Base-by-base conservation (phyloP, 2,797 vertebrate genomes). In the Ataeniobius toweri region DNA sequence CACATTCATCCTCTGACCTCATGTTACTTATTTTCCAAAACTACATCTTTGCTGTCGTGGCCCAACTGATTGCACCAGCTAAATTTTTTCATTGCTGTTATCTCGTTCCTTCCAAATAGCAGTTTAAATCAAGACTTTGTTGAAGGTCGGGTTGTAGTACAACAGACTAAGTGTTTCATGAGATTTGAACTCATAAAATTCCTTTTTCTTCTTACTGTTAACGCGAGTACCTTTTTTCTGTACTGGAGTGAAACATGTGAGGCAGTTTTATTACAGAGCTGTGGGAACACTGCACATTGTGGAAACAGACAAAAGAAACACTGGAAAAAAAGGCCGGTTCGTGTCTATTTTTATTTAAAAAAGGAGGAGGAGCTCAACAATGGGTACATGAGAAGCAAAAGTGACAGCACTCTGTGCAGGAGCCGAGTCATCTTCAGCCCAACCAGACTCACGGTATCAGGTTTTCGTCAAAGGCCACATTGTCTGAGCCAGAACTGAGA, bases 401-500 rank as follows among this genome's bases (percentile, higher is more conserved):
- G 73, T 85, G 82, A 88, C 74, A 75, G 77, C 48, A 12, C 46
- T 78, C 51, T 31, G 65, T 90, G 86, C 80, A 82, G 36, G 53
- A 80, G 74, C 73, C 87, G 85, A 87, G 84, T 73, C 63, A 46
- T 81, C 78, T 78, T 76, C 89, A 92, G 87, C 87, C 71, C 70
- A 85, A 87, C 82, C 92, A 93, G 89, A 91, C 80, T 58, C 76
- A 81, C 80, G 73, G 86, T 89, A 92, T 93, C 85, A 78, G 87
- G 82, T 90, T 92, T 46, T 81, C 80, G 91, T 94, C 91, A 94
- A 92, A 91, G 91, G 86, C 80, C 3, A 81, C 86, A 88, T 93
- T 93, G 93, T 94, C 89, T 94, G 90, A 93, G 81, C 91, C 89
- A 93, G 81, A 87, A 85, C 90, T 67, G 71, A 87, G 80, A 84